Conservation (phyloP, 2,888 invertebrate species). For the Drosophila flavopinicola region DNA sequence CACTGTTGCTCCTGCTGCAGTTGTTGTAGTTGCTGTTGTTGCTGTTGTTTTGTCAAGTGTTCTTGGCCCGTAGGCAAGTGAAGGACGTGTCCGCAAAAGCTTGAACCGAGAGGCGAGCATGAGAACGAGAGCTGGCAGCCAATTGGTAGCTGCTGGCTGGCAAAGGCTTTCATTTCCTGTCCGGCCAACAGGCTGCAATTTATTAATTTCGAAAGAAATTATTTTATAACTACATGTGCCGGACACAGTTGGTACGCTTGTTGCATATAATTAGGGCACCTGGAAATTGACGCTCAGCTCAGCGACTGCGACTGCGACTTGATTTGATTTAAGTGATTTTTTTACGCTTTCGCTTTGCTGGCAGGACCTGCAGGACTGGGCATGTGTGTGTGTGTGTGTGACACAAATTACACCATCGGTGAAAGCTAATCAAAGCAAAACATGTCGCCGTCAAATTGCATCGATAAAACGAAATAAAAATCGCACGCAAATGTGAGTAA, state of each 20-base stretch:
- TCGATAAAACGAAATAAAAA: constrained; percentile 53
- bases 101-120: neutral
- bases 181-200: constrained; percentile 67
- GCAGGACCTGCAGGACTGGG: constrained; percentile 22
- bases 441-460: constrained; percentile 72
- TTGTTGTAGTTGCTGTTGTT: neutral
- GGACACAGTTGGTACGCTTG: constrained; percentile 45
- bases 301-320: constrained; percentile 1
- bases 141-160: constrained; percentile 46
- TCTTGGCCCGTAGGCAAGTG: constrained; percentile 49
- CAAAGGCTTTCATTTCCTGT: constrained; percentile 61
- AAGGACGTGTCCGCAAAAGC: constrained; percentile 46
- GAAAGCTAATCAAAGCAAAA: constrained; percentile 76
- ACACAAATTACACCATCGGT: constrained; percentile 54
- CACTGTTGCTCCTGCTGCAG: constrained; percentile 9
- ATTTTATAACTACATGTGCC: constrained; percentile 63
- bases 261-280: constrained; percentile 69
- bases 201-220: constrained; percentile 78
- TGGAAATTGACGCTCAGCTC: no score
- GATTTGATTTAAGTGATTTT: constrained; percentile 1
- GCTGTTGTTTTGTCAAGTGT: constrained; percentile 28
- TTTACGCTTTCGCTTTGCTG: neutral
- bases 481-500: constrained; percentile 78
- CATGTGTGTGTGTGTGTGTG: constrained; percentile 54
- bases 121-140: constrained; percentile 11